Percentiles rank a stretch among this genome's conserved stretches.
Evolutionary conservation across 2,888 invertebrate species (phyloP).

Genomic region (Cotesia congregata): DNA sequence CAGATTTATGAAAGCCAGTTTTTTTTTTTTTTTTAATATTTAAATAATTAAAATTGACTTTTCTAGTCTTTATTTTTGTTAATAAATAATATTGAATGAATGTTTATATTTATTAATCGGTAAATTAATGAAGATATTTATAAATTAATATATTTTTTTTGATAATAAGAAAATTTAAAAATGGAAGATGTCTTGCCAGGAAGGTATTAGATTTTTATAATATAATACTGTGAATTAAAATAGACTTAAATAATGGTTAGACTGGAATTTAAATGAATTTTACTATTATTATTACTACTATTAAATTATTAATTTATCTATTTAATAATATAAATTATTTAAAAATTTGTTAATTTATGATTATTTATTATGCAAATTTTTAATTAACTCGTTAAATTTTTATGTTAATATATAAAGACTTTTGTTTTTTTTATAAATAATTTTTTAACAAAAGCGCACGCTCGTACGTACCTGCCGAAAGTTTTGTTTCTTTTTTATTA

Average conservation of each 20-base stretch:
- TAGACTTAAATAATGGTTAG: background rate
- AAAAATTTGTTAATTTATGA: conserved; percentile 2
- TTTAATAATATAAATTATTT: conserved; percentile 43
- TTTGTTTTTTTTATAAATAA: conserved; percentile 24
- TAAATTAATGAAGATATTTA: background rate
- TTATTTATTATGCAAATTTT: background rate
- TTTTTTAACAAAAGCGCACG: conserved; percentile 33
- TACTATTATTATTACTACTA: background rate
- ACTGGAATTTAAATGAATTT: background rate
- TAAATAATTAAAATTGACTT: background rate
- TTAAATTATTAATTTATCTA: conserved; percentile 19
- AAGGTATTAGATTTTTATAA: conserved; percentile 30
- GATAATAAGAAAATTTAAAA: background rate
- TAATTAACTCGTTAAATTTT: background rate
- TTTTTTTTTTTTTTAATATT: conserved; percentile 10
- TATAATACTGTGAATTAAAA: conserved; percentile 2
- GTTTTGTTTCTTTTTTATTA: conserved; percentile 8
- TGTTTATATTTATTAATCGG: background rate
- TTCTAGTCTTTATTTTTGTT: conserved; percentile 16
- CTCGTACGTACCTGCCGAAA: conserved; percentile 39
- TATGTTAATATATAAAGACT: background rate
- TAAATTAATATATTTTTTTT: conserved; percentile 8
- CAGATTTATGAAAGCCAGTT: background rate
- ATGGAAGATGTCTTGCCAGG: conserved; percentile 33
- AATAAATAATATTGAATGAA: background rate